Conservation (phyloP, 2,113 vertebrate species). For the Hyla sarda region DNA sequence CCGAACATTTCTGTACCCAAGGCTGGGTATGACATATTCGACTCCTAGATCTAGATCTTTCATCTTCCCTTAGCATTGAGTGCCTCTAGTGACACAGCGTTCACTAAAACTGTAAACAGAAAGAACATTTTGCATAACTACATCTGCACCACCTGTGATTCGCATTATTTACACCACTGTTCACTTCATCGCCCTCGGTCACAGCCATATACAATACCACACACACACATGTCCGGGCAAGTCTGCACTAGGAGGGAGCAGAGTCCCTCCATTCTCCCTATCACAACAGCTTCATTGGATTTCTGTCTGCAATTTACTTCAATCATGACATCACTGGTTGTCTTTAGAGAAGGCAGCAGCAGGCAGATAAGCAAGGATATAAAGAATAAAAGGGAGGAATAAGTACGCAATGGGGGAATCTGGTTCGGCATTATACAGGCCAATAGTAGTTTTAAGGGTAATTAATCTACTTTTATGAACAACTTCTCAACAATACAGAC, state of each 20-base stretch:
- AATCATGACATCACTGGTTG: slow-evolving; percentile 3
- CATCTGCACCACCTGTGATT: not conserved
- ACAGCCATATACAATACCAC: too few species aligned
- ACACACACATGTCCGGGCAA: slow-evolving; percentile 7
- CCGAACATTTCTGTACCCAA: slow-evolving; percentile 79
- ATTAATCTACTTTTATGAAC: not conserved
- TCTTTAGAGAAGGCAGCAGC: slow-evolving; percentile 12
- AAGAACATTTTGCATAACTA: slow-evolving; percentile 46
- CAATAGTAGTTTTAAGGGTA: not conserved
- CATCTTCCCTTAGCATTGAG: slow-evolving; percentile 78
- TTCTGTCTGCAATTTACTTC: slow-evolving; percentile 9
- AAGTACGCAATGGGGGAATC: too few species aligned
- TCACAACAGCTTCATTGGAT: not conserved
- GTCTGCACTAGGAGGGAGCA: not conserved
- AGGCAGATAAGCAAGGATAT: not conserved
- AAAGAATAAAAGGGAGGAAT: not conserved
- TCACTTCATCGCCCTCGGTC: not conserved
- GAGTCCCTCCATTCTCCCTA: not conserved
- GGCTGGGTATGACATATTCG: slow-evolving; percentile 82
- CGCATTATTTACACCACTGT: too few species aligned
- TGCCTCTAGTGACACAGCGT: slow-evolving; percentile 69
- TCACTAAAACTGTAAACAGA: slow-evolving; percentile 63
- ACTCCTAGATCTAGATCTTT: slow-evolving; percentile 89
- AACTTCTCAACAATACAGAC: too few species aligned
- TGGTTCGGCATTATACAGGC: not conserved